phyloP scores from a whole-genome alignment of 2,113 vertebrate species.

The Zosterops japonicus region DNA sequence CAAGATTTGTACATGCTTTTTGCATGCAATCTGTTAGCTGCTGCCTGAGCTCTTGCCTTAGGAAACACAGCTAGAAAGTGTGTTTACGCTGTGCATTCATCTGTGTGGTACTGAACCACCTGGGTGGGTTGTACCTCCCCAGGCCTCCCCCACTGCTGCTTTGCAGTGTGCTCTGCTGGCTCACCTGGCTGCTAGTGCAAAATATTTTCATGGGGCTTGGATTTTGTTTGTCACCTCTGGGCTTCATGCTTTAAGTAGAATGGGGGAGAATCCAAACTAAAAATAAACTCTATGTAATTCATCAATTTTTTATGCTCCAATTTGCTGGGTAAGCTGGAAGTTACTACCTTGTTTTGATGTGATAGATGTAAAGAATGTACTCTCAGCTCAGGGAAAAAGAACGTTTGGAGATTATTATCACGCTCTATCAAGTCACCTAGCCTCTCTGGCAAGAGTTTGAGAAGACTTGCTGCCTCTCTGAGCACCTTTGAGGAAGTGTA shows the following conservation, averaged over 20 bases:
- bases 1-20: neutral
- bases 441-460: neutral
- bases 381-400: neutral
- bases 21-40: neutral
- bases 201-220: neutral
- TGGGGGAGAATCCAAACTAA: neutral
- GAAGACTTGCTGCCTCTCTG: neutral
- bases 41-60: neutral
- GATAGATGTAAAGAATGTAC: neutral
- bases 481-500: neutral
- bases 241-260: neutral
- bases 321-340: neutral
- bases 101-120: neutral
- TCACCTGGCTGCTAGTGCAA: neutral
- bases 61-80: neutral
- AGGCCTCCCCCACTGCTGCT: neutral
- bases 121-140: neutral
- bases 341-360: neutral
- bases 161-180: neutral
- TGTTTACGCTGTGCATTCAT: neutral
- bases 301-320: neutral
- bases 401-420: neutral
- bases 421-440: fast-evolving
- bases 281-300: neutral
- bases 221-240: neutral